phyloP scores from a whole-genome alignment of 1,140 invertebrate genomes.

The Drosophila gunungcola region DNA sequence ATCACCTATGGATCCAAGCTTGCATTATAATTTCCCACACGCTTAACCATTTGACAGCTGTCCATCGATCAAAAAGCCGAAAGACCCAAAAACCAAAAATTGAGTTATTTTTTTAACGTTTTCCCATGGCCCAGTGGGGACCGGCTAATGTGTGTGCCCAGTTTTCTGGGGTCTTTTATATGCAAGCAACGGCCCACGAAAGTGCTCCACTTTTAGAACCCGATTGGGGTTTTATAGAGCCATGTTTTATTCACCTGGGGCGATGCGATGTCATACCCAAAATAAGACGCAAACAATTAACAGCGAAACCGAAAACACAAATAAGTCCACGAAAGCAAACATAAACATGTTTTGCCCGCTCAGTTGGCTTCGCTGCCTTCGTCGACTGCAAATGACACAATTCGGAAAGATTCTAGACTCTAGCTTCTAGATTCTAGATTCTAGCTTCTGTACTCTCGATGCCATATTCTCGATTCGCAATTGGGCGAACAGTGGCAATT shows the following conservation, averaged over 20 bases:
- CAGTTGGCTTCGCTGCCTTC: conserved; percentile 4
- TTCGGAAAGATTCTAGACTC: conserved; percentile 37
- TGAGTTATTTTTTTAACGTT: conserved; percentile 32
- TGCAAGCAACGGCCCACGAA: conserved; percentile 47
- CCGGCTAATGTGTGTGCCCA: conserved; percentile 28
- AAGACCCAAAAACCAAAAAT: conserved; percentile 22
- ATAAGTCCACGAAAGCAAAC: conserved; percentile 38
- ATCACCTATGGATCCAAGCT: conserved; percentile 27
- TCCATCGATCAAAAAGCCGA: conserved; percentile 35
- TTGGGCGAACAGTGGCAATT: conserved; percentile 62
- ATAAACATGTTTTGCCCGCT: conserved; percentile 43
- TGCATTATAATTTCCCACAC: conserved; percentile 48
- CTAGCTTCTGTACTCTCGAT: conserved; percentile 16
- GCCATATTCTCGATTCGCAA: conserved; percentile 46
- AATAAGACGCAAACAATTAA: conserved; percentile 45
- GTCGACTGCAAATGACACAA: conserved; percentile 60
- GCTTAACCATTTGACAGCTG: conserved; percentile 27
- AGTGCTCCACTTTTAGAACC: conserved; percentile 55
- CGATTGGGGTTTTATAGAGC: conserved; percentile 22
- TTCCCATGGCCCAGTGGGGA: conserved; percentile 25
- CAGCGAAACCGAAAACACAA: conserved; percentile 30
- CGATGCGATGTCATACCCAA: conserved; percentile 47
- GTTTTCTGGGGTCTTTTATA: conserved; percentile 27
- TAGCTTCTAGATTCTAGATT: conserved; percentile 32
- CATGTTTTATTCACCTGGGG: conserved; percentile 40